phyloP scores from a whole-genome alignment of 2,888 invertebrate species.

The Pterostichus madidus region DNA sequence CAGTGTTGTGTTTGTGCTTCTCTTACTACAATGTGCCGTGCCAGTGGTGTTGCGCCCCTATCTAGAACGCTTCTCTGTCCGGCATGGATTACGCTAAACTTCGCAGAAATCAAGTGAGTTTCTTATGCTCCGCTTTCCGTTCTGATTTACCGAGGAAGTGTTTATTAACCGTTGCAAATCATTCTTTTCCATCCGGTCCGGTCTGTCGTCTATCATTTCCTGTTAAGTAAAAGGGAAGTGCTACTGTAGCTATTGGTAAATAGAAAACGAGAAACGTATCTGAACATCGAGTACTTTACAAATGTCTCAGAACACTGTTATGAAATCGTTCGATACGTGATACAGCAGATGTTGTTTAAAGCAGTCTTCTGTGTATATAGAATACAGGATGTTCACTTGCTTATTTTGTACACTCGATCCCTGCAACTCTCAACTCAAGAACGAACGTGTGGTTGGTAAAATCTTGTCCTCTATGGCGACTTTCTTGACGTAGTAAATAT shows the following conservation, averaged over 20 bases:
- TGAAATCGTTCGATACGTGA: slow-evolving; percentile 25
- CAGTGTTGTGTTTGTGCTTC: slow-evolving; percentile 34
- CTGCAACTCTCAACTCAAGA: background rate
- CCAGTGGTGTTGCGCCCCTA: slow-evolving; percentile 16
- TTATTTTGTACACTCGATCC: slow-evolving; percentile 5
- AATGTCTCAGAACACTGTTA: slow-evolving; percentile 13
- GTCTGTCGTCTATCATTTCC: slow-evolving; percentile 42
- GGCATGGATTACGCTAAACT: slow-evolving; percentile 54
- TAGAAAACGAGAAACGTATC: slow-evolving; percentile 14
- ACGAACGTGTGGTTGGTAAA: slow-evolving; percentile 20
- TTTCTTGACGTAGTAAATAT: slow-evolving; percentile 48
- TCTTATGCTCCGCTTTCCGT: slow-evolving; percentile 19
- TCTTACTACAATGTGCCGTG: slow-evolving; percentile 51
- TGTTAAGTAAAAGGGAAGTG: slow-evolving; percentile 47
- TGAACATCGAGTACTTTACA: background rate
- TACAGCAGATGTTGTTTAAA: slow-evolving; percentile 40
- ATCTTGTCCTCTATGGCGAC: slow-evolving; percentile 20
- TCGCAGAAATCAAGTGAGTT: slow-evolving; percentile 59
- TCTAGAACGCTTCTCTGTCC: slow-evolving; percentile 44
- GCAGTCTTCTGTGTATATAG: slow-evolving; percentile 8
- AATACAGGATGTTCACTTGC: slow-evolving; percentile 2
- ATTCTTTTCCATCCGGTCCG: slow-evolving; percentile 20
- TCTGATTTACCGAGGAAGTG: slow-evolving; percentile 27
- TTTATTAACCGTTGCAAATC: slow-evolving; percentile 33
- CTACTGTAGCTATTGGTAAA: background rate